Conservation (phyloP, 2,797 vertebrate species). For the Smutsia temminckii region DNA sequence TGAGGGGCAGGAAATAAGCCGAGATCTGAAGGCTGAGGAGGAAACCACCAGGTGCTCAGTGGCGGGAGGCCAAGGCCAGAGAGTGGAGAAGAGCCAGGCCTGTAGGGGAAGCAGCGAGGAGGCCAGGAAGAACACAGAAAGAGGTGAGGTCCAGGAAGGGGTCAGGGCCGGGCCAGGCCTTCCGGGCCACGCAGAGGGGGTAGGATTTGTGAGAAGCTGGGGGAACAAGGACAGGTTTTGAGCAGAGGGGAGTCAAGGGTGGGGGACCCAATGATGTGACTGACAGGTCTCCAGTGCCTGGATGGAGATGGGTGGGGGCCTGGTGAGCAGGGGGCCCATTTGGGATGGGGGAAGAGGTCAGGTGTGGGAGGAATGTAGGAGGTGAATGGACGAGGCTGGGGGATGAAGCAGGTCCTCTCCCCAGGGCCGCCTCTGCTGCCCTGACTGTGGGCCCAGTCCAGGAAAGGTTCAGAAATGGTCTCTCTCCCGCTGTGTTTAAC, state of each 20-base stretch:
- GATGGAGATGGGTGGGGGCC: not conserved
- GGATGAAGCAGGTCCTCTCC: not conserved
- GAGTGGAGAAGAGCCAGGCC: not conserved
- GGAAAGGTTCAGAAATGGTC: not conserved
- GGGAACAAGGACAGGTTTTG: not conserved
- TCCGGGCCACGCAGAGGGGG: rapidly evolving
- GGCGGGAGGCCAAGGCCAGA: not conserved
- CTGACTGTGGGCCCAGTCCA: not conserved
- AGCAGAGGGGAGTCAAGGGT: not conserved
- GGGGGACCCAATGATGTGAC: not conserved
- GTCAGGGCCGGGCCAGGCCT: too few species aligned
- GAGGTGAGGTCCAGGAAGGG: not conserved
- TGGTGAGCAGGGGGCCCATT: not conserved
- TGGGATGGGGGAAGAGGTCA: not conserved
- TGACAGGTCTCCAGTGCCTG: not conserved
- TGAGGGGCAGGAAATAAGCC: not conserved
- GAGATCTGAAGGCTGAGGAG: not conserved
- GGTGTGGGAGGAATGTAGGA: not conserved
- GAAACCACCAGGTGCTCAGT: not conserved
- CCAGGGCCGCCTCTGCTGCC: not conserved
- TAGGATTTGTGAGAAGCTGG: not conserved
- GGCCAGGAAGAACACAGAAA: not conserved
- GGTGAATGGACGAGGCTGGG: not conserved
- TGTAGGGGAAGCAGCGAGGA: not conserved
- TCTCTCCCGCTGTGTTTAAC: not conserved